A percentile compares a stretch with the other conserved stretches of the same genome.
Evolutionary conservation across 2,797 vertebrate genomes (phyloP).

Genomic region (Sebastes kiyomatsui): DNA sequence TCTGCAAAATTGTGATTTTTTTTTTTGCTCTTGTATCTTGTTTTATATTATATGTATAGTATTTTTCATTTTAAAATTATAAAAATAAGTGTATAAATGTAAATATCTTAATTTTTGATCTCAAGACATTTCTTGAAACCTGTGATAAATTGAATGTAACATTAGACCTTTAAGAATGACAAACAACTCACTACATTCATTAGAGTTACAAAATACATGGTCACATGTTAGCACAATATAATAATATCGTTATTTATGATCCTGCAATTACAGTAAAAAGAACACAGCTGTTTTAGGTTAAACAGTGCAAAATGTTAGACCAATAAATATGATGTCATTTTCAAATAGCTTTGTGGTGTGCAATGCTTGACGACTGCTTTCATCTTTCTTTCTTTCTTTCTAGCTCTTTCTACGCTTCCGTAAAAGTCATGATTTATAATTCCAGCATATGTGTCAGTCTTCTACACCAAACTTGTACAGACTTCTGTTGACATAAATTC

Average conservation of each 20-base stretch:
- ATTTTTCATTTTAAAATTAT: not conserved
- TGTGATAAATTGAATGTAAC: not conserved
- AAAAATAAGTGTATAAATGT: not conserved
- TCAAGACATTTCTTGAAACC: not conserved
- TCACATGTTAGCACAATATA: not conserved
- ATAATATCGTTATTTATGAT: not conserved
- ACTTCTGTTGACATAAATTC: not conserved
- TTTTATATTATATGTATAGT: not conserved
- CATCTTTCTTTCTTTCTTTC: not conserved
- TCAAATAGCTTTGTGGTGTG: constrained; percentile 2
- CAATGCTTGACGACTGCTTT: constrained; percentile 28
- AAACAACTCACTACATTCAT: not conserved
- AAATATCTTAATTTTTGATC: not conserved
- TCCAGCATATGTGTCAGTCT: not conserved
- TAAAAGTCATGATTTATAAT: constrained; percentile 22
- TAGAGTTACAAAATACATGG: not conserved
- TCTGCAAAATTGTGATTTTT: not conserved
- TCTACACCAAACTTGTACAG: not conserved
- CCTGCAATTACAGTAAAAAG: not conserved
- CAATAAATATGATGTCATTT: constrained; percentile 21
- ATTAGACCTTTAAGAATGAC: not conserved
- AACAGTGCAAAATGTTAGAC: not conserved
- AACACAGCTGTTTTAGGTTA: not conserved
- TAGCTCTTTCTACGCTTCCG: not conserved
- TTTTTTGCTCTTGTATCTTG: not conserved